Evolutionary conservation across 2,797 vertebrate genomes (phyloP).

Genomic region (Tolypeutes matacus): DNA sequence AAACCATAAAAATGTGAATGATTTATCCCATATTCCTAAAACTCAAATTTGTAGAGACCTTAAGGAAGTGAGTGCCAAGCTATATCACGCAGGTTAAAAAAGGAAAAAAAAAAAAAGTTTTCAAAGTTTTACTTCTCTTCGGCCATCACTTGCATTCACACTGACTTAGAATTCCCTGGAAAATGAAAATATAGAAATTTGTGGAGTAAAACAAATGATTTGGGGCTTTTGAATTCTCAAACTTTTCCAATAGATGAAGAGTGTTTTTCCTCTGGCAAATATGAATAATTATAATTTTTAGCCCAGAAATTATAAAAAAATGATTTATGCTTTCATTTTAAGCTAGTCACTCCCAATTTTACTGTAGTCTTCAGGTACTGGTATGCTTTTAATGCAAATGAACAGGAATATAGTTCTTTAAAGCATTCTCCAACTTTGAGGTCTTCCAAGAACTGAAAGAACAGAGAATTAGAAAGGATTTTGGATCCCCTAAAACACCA

Average conservation of each 20-base stretch:
- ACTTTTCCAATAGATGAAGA: not conserved
- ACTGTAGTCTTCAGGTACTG: not conserved
- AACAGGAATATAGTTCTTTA: slow-evolving; percentile 1
- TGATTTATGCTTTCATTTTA: not conserved
- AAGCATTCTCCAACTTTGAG: slow-evolving; percentile 12
- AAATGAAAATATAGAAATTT: not conserved
- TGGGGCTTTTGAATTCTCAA: not conserved
- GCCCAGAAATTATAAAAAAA: not conserved
- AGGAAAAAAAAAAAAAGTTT: not conserved
- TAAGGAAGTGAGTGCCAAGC: not conserved
- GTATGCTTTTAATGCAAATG: not conserved
- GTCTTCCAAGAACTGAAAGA: not conserved
- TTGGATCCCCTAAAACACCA: not conserved
- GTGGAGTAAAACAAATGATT: not conserved
- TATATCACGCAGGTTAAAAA: not conserved
- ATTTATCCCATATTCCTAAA: not conserved
- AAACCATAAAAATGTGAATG: not conserved
- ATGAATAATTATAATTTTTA: not conserved
- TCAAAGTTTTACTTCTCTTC: not conserved
- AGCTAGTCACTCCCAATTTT: slow-evolving; percentile 16
- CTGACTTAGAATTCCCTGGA: not conserved
- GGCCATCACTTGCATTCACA: not conserved
- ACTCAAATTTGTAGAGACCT: not conserved
- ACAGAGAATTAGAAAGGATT: not conserved
- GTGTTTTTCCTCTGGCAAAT: not conserved